phyloP scores from a whole-genome alignment of 2,888 invertebrate species.

The Drosophila suboccidentalis region DNA sequence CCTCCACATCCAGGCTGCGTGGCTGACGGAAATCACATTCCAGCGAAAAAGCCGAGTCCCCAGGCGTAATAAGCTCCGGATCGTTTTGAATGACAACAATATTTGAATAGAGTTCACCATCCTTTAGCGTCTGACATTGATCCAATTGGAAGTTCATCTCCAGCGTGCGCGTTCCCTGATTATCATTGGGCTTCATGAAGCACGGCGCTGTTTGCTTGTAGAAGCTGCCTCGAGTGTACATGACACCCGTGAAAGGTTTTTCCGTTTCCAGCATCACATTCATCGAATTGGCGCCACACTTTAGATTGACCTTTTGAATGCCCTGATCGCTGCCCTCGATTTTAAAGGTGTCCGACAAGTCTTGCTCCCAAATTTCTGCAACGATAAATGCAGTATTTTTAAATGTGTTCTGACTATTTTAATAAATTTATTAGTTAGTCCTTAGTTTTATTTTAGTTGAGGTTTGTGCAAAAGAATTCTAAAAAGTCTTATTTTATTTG shows the following conservation, averaged over 20 bases:
- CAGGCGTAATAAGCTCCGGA: constrained; percentile 88
- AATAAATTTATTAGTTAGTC: neutral
- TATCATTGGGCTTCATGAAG: constrained; percentile 86
- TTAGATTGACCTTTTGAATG: constrained; percentile 87
- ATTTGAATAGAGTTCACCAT: constrained; percentile 88
- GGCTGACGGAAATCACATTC: constrained; percentile 89
- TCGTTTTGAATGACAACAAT: constrained; percentile 89
- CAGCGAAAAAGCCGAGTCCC: constrained; percentile 89
- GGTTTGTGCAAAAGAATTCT: neutral
- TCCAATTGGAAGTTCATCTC: constrained; percentile 87
- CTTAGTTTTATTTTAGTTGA: neutral
- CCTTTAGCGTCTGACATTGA: constrained; percentile 87
- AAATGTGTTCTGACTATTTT: neutral
- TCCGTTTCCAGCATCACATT: constrained; percentile 86
- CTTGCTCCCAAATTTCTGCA: constrained; percentile 86
- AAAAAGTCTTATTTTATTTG: neutral
- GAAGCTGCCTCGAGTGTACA: constrained; percentile 89
- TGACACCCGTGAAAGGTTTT: constrained; percentile 88
- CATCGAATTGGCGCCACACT: constrained; percentile 88
- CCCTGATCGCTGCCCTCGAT: constrained; percentile 87
- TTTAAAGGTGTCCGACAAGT: constrained; percentile 87
- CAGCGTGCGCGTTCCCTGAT: constrained; percentile 85
- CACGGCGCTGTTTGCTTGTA: constrained; percentile 87
- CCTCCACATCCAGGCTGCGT: constrained; percentile 87
- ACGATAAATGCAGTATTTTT: neutral